These are phyloP conservation scores for Hylia prasina DNA, from an alignment of 2,113 vertebrate species.

Conservation along the genomic window DNA sequence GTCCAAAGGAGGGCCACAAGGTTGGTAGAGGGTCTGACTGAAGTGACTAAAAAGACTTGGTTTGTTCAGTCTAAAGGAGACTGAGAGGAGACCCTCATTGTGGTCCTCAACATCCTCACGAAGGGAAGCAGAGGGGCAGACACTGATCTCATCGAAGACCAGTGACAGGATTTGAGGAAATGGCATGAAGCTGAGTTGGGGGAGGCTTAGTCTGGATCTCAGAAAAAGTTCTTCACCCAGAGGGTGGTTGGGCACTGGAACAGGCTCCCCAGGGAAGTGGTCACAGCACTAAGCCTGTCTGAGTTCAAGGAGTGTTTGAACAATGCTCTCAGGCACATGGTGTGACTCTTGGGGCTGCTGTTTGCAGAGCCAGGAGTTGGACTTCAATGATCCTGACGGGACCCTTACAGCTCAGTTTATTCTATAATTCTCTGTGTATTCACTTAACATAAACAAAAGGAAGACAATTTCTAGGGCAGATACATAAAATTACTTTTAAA, in stretches of 20 bases:
- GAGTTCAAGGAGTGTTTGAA: not conserved
- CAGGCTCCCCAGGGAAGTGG: not conserved
- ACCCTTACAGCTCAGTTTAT: not conserved
- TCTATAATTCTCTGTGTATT: not conserved
- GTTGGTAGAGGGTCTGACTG: not conserved
- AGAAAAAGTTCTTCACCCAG: not conserved
- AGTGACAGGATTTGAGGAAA: not conserved
- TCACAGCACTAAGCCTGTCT: not conserved
- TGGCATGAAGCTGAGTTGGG: not conserved
- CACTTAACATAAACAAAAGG: not conserved
- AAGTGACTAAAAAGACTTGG: not conserved
- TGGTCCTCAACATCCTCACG: fast-evolving
- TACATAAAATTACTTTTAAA: not conserved
- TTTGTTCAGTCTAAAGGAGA: not conserved
- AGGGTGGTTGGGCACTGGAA: not conserved
- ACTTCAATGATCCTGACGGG: not conserved
- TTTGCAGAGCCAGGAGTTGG: not conserved
- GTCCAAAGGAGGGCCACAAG: not conserved
- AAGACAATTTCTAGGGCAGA: not conserved
- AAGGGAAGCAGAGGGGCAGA: not conserved
- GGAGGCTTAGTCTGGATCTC: not conserved
- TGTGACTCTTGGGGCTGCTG: not conserved
- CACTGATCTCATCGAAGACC: not conserved
- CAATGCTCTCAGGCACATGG: not conserved
- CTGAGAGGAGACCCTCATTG: not conserved